Percentiles rank a stretch among this genome's conserved stretches.
Evolutionary conservation across 2,113 vertebrate genomes (phyloP).

Genomic region (Notechis scutatus): DNA sequence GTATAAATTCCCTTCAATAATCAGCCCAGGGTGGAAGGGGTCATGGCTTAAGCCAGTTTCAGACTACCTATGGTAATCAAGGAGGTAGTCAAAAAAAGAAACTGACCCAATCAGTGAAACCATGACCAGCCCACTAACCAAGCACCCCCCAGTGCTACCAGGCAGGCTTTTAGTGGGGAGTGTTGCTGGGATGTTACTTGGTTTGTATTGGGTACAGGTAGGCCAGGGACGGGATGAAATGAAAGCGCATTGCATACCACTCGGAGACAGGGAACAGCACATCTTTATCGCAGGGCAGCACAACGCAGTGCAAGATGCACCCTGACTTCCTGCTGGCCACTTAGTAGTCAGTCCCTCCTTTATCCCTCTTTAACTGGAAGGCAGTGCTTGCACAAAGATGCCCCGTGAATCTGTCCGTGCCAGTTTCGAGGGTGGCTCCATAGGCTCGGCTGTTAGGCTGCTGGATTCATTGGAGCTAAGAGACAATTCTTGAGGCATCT

Average conservation of each 20-base stretch:
- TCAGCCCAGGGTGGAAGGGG: background rate
- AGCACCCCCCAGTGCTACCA: background rate
- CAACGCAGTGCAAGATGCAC: constrained; percentile 8
- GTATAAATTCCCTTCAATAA: background rate
- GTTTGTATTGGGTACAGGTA: background rate
- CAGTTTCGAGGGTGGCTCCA: constrained; percentile 82
- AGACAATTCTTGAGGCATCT: constrained; percentile 77
- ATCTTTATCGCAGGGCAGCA: constrained; percentile 26
- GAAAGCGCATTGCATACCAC: constrained; percentile 35
- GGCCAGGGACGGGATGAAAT: background rate
- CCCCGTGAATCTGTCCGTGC: constrained; percentile 71
- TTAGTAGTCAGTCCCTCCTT: background rate
- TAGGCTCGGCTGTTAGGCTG: constrained; percentile 66
- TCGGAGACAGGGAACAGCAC: constrained; percentile 26
- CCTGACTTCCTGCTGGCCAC: constrained; percentile 9
- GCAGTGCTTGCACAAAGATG: constrained; percentile 68
- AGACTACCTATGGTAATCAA: background rate
- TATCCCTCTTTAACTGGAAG: constrained; percentile 55
- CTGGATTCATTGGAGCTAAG: constrained; percentile 66
- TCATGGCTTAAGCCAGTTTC: background rate
- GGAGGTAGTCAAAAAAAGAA: background rate
- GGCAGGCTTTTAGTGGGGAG: background rate
- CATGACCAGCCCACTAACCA: background rate
- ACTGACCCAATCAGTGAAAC: background rate
- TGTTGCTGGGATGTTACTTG: background rate